Conservation (phyloP, 2,113 vertebrate species). For the Lichenostomus cassidix region DNA sequence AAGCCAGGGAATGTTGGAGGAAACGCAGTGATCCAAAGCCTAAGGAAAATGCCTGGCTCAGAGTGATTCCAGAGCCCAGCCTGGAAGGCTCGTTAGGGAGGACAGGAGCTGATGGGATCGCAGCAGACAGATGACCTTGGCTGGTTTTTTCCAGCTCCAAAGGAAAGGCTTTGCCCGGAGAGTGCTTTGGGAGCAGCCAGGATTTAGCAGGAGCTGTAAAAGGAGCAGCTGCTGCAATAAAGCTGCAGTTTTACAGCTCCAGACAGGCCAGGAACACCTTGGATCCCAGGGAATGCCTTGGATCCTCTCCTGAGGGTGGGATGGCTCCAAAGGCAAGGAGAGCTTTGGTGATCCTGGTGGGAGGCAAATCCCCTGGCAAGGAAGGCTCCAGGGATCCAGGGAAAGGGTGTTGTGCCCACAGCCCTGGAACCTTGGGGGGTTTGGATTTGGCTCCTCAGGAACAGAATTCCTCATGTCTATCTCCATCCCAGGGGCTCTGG, state of each 20-base stretch:
- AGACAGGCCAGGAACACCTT: background rate
- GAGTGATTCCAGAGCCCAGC: background rate
- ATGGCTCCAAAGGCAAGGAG: rapidly evolving
- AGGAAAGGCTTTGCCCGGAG: background rate
- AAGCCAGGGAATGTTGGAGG: background rate
- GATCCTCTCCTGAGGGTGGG: background rate
- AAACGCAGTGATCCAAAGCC: background rate
- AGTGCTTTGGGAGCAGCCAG: background rate
- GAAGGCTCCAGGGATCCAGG: background rate
- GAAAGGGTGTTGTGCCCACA: background rate
- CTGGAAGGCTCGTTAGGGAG: background rate
- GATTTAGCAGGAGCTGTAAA: background rate
- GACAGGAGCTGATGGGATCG: background rate
- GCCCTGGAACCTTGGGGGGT: no score
- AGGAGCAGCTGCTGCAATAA: background rate
- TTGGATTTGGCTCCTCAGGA: background rate
- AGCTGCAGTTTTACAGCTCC: background rate
- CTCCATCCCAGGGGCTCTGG: rapidly evolving
- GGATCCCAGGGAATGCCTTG: no score
- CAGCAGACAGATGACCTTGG: slow-evolving; percentile 1
- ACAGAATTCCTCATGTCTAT: background rate
- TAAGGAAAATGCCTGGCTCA: background rate
- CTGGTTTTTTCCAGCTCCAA: background rate
- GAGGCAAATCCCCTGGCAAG: background rate
- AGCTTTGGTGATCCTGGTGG: background rate